Evolutionary conservation across 2,113 vertebrate species (phyloP).

Genomic region (Pseudorectes ferrugineus): DNA sequence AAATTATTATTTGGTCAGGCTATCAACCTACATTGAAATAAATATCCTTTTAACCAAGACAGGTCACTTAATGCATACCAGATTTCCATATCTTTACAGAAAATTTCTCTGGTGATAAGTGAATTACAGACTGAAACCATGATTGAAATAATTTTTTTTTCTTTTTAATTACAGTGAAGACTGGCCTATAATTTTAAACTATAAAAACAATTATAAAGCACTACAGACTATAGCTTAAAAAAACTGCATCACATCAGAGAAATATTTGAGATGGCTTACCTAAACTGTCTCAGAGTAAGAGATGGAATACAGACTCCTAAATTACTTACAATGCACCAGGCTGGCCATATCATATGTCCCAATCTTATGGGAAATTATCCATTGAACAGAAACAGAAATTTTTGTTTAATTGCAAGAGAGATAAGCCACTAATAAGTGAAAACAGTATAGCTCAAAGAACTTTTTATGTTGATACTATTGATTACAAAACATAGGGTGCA

Average conservation of each 20-base stretch:
- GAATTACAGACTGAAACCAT: neutral
- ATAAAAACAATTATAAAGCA: neutral
- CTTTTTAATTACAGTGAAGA: slow-evolving; percentile 27
- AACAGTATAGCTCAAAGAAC: neutral
- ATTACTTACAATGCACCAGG: neutral
- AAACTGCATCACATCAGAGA: neutral
- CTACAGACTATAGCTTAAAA: neutral
- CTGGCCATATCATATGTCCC: neutral
- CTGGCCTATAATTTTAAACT: slow-evolving; percentile 2
- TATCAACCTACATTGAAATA: slow-evolving; percentile 45
- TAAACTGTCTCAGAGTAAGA: neutral
- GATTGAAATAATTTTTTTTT: neutral
- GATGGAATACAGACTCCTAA: neutral
- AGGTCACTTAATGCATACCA: neutral
- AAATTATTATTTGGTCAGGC: slow-evolving; percentile 45
- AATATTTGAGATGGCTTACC: neutral
- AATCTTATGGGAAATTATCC: neutral
- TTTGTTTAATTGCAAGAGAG: neutral
- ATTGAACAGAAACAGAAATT: neutral
- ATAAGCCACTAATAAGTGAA: neutral
- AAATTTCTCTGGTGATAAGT: neutral
- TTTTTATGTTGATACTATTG: neutral
- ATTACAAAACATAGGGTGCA: slow-evolving; percentile 12
- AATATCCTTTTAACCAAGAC: slow-evolving; percentile 44
- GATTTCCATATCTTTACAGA: neutral